phyloP scores from a whole-genome alignment of 1,140 invertebrate species.

The Homarus americanus region DNA sequence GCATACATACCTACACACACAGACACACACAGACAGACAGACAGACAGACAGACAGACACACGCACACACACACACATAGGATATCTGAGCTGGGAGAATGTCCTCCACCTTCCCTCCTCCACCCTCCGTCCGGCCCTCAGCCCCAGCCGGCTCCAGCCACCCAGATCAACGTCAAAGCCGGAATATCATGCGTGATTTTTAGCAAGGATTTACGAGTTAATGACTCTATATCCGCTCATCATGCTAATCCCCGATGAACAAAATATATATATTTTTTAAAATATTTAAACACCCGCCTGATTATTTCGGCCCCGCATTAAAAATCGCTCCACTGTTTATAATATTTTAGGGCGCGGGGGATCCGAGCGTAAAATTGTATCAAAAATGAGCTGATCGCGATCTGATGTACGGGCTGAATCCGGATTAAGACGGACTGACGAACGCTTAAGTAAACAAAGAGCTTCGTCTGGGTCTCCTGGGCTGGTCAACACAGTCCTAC shows the following conservation, averaged over 20 bases:
- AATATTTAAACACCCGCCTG: conserved; percentile 13
- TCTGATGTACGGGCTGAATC: too few relatives aligned
- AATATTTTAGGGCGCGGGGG: neutral
- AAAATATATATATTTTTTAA: conserved; percentile 2
- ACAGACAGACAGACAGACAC: conserved; percentile 10
- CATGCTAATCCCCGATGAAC: conserved; percentile 19
- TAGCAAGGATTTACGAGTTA: conserved; percentile 26
- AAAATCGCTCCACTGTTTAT: neutral
- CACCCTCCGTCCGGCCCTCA: neutral
- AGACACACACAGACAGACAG: neutral
- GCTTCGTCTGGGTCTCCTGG: too few relatives aligned
- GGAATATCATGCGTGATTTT: conserved; percentile 42
- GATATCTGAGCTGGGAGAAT: too few relatives aligned
- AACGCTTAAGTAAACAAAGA: neutral
- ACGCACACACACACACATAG: conserved; percentile 24
- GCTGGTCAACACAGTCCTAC: too few relatives aligned
- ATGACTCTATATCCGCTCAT: conserved; percentile 42
- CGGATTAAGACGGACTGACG: neutral
- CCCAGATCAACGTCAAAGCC: conserved; percentile 30
- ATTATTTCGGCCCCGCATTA: neutral
- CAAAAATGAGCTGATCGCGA: too few relatives aligned
- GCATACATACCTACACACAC: neutral
- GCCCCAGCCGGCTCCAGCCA: neutral
- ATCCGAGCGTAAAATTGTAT: too few relatives aligned
- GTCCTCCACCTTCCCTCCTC: neutral